Evolutionary conservation across 2,888 invertebrate species (phyloP), one percentile per base, ranked within the genome.

Genomic region (Limnephilus marmoratus): DNA sequence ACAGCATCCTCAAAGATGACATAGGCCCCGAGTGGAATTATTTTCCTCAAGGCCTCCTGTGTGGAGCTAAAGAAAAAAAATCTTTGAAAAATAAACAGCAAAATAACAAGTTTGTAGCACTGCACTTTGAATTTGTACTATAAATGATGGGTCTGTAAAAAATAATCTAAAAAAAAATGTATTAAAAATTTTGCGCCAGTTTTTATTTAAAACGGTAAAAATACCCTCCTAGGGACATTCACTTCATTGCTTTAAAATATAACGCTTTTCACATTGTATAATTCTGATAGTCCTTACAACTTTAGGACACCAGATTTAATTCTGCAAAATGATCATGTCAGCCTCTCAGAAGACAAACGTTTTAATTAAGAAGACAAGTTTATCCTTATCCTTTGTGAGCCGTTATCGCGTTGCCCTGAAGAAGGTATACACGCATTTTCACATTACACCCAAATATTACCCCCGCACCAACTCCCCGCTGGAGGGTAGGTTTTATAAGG

Each of bases 361-460:
- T 86, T 86, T 86, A 86, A 45, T 86, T 86, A 86, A 45, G 86
- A 49, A 85, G n/a, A 37, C 34, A 85, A 85, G 11, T 85, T 85
- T n/a, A 41, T 86, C 45, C n/a, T 29, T 86, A 45, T 86, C 41
- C 37, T 37, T 83, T 83, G 83, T 68, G 68, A 68, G 68, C 68
- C 68, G 68, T 68, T 68, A 68, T 68, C 68, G 68, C 24, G 68
- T 24, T 68, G 9, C 68, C 24, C 68, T 24, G 9, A 68, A 68
- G 68, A n/a, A 68, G 68, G 34, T 83, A 83, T 15, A 24, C 24
- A 24, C 37, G 24, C 41, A 83, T 83, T 37, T 83, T 83, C 83
- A 37, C 34, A 83, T 37, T 83, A 37, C 24, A 37, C 83, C 11
- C 9, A 83, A 83, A 83, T 83, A 34, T 83, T 37, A 83, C 24